Evolutionary conservation across 92 coral and sea anemone species (phyloP).

Genomic region (Pocillopora meandrina): DNA sequence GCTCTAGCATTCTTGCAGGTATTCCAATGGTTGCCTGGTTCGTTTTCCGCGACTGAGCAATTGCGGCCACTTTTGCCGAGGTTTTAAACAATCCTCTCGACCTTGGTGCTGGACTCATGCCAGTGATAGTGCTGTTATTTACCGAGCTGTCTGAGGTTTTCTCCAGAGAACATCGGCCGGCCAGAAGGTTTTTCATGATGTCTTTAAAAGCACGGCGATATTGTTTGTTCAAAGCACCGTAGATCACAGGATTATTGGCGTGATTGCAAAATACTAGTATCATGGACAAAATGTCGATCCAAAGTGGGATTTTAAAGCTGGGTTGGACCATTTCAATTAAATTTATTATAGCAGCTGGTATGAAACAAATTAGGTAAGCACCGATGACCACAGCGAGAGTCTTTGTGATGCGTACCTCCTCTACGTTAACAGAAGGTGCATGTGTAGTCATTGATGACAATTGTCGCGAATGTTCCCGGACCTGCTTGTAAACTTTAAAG

Average conservation of each 20-base stretch:
- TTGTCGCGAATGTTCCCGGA: conserved; percentile 49
- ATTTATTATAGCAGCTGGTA: conserved; percentile 67
- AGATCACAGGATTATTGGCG: conserved; percentile 81
- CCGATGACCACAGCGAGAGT: conserved; percentile 70
- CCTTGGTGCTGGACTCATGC: background rate
- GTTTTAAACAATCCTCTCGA: conserved; percentile 3
- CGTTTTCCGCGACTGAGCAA: background rate
- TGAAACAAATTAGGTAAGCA: conserved; percentile 71
- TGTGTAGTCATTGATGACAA: conserved; percentile 29
- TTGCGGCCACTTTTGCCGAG: background rate
- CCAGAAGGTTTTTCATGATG: conserved; percentile 14
- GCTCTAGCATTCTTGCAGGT: background rate
- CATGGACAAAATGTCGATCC: conserved; percentile 70
- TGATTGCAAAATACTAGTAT: conserved; percentile 70
- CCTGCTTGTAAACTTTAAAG: conserved; percentile 66
- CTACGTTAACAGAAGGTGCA: conserved; percentile 52
- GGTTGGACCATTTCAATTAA: conserved; percentile 69
- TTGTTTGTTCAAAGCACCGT: conserved; percentile 72
- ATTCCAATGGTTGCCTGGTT: background rate
- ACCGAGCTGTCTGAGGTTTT: background rate
- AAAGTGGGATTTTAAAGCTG: conserved; percentile 58
- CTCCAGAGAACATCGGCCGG: conserved; percentile 12
- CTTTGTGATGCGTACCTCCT: conserved; percentile 71
- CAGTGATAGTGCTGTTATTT: background rate
- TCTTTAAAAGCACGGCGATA: conserved; percentile 74